Conservation (phyloP, 2,113 vertebrate genomes). For the Tenrec ecaudatus region DNA sequence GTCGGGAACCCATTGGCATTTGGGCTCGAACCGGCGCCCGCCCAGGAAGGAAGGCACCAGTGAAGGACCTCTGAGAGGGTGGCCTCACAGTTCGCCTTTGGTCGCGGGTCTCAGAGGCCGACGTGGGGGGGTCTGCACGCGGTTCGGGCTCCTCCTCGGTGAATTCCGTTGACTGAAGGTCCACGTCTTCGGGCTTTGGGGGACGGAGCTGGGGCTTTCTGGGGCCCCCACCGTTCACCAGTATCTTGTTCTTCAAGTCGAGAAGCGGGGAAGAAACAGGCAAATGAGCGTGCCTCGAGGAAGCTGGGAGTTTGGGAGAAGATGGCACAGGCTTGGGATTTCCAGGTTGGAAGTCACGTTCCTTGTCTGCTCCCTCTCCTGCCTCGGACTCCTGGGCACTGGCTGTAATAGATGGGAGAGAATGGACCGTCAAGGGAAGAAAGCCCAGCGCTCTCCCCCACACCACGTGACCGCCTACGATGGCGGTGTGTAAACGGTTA, state of each 20-base stretch:
- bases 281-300: constrained; percentile 76
- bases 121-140: constrained; percentile 56
- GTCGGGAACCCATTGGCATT: constrained; percentile 9
- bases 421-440: not conserved
- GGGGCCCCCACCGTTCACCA: constrained; percentile 64
- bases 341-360: constrained; percentile 79
- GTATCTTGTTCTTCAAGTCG: constrained; percentile 84
- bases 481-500: not conserved
- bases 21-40: constrained; percentile 85
- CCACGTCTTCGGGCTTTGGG: constrained; percentile 66
- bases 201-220: constrained; percentile 78
- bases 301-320: constrained; percentile 66
- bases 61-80: constrained; percentile 87
- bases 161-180: constrained; percentile 82
- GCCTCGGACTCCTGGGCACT: constrained; percentile 79
- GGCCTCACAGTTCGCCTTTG: constrained; percentile 82
- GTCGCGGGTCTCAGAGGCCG: constrained; percentile 77
- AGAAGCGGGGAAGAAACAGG: constrained; percentile 69
- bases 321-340: constrained; percentile 68
- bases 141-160: constrained; percentile 55
- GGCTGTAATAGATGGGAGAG: constrained; percentile 84
- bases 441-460: constrained; percentile 2
- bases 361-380: constrained; percentile 80
- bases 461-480: not conserved
- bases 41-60: constrained; percentile 87